Percentiles rank a stretch among this genome's conserved stretches.
These are phyloP conservation scores for Archegozetes longisetosus DNA, from an alignment of 1,140 invertebrate species.

Conservation along the genomic window DNA sequence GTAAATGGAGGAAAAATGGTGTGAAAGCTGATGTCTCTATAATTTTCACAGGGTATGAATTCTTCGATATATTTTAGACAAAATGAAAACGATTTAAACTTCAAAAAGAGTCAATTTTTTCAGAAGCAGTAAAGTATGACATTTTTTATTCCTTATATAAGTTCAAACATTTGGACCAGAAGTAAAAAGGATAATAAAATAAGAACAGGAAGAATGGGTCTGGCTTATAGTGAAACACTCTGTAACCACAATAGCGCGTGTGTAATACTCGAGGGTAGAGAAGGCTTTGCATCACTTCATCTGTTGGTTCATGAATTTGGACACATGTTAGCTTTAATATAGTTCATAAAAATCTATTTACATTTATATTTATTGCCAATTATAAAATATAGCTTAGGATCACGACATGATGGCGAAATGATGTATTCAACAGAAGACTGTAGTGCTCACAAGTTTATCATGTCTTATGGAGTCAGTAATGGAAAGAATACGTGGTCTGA, in stretches of 20 bases:
- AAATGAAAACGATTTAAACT: background rate
- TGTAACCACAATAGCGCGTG: background rate
- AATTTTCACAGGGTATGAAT: background rate
- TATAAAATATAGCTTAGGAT: background rate
- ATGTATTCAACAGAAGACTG: background rate
- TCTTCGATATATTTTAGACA: background rate
- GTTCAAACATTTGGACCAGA: background rate
- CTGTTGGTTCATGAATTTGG: background rate
- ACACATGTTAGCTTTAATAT: background rate
- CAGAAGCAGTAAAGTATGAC: no score
- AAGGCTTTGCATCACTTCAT: background rate
- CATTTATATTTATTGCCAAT: background rate
- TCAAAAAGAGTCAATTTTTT: background rate
- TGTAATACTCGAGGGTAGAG: background rate
- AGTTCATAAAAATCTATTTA: background rate
- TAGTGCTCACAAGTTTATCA: background rate
- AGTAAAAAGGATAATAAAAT: background rate
- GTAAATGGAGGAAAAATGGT: background rate
- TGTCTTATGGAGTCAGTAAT: background rate
- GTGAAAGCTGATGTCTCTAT: background rate
- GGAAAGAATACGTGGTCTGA: background rate
- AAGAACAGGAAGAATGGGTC: background rate
- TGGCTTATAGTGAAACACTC: background rate
- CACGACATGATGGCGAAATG: background rate
- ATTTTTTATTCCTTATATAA: no score